A percentile compares a stretch with the other conserved stretches of the same genome.
phyloP scores from a whole-genome alignment of 2,113 vertebrate species.

The Todiramphus chloris region DNA sequence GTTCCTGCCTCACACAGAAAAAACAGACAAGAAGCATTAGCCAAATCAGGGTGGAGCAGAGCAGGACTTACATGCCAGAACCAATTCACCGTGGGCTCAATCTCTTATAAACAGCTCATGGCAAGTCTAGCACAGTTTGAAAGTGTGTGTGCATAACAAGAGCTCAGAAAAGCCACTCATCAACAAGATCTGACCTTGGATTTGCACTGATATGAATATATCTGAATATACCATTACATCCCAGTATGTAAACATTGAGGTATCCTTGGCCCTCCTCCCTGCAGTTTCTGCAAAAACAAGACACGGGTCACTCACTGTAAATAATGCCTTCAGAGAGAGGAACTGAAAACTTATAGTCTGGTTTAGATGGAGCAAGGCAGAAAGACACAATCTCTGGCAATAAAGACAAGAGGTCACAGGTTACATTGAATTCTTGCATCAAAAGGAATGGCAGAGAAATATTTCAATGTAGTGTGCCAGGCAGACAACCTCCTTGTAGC shows the following conservation, averaged over 20 bases:
- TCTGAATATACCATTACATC: not conserved
- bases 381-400: not conserved
- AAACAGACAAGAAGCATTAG: not conserved
- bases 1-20: not conserved
- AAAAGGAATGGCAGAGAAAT: not conserved
- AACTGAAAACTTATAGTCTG: not conserved
- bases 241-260: not conserved
- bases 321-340: conserved; percentile 40
- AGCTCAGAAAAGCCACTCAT: not conserved
- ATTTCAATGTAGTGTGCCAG: not conserved
- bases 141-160: not conserved
- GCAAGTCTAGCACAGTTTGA: not conserved
- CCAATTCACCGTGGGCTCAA: not conserved
- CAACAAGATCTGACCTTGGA: not conserved
- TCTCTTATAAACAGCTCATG: not conserved
- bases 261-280: not conserved
- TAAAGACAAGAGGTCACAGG: conserved; percentile 49
- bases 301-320: conserved; percentile 55
- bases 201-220: not conserved
- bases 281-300: conserved; percentile 27
- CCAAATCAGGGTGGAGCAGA: not conserved
- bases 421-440: not conserved
- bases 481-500: not conserved
- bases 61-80: not conserved
- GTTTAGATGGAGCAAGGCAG: not conserved